phyloP scores from a whole-genome alignment of 2,797 vertebrate species.

The Chaetophractus vellerosus region DNA sequence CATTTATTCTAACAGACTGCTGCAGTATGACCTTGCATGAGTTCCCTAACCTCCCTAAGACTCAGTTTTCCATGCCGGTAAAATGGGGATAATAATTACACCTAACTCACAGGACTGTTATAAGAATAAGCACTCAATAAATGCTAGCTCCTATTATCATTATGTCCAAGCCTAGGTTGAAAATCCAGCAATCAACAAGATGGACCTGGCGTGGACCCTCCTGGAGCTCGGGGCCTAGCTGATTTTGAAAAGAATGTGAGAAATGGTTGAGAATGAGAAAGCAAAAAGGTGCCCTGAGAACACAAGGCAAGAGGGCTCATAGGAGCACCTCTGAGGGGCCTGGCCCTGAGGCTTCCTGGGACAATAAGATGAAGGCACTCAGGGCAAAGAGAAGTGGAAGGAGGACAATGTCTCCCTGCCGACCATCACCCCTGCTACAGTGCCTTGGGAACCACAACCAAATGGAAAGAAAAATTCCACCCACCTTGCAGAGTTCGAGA shows the following conservation, averaged over 20 bases:
- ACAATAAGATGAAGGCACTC: neutral
- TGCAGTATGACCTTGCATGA: neutral
- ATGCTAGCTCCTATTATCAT: neutral
- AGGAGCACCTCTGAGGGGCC: neutral
- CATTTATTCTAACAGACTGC: neutral
- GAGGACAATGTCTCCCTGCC: neutral
- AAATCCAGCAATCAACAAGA: neutral
- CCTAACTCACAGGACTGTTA: neutral
- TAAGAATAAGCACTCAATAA: constrained; percentile 5
- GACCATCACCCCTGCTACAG: fast-evolving
- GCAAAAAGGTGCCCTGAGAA: neutral
- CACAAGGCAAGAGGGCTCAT: neutral
- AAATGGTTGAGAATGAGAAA: constrained; percentile 52
- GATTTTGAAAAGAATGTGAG: neutral
- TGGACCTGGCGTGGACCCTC: neutral
- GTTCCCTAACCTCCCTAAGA: neutral
- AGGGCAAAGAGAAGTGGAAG: neutral
- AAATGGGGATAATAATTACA: constrained; percentile 20
- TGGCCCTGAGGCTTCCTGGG: neutral
- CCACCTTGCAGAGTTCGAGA: fast-evolving
- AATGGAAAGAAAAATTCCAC: neutral
- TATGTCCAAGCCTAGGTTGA: neutral
- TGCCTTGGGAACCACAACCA: fast-evolving
- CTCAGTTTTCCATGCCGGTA: constrained; percentile 1
- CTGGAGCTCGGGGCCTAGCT: neutral